Conservation (phyloP, 2,888 invertebrate species). For the Sturmia bella region DNA sequence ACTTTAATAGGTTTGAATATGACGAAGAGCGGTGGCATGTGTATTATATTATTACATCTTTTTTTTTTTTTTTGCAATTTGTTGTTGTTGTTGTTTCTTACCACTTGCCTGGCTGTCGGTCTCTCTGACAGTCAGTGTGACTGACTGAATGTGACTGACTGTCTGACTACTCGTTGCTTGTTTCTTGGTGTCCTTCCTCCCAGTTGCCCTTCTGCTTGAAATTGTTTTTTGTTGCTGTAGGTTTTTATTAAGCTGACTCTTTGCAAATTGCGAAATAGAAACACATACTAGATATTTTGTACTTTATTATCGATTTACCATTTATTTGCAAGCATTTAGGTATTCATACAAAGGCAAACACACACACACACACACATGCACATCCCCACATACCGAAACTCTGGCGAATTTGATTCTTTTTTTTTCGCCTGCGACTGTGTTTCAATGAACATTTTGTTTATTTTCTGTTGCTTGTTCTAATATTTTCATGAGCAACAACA, state of each 20-base stretch:
- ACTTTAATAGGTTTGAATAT: neutral
- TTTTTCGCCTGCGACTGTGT: neutral
- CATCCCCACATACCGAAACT: neutral
- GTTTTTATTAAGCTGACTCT: conserved; percentile 43
- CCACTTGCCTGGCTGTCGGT: neutral
- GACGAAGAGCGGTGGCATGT: conserved; percentile 5
- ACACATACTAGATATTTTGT: conserved; percentile 9
- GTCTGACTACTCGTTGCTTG: neutral
- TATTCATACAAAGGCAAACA: conserved; percentile 19
- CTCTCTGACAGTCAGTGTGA: neutral
- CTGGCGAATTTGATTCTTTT: neutral
- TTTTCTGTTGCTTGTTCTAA: neutral
- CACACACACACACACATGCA: neutral
- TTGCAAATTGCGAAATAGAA: conserved; percentile 53
- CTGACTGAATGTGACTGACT: neutral
- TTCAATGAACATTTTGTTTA: neutral
- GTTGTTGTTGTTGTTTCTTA: conserved; percentile 9
- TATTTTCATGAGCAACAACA: conserved; percentile 23
- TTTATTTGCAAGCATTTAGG: conserved; percentile 59
- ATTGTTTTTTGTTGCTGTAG: conserved; percentile 27
- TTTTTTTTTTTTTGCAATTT: neutral
- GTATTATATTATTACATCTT: conserved; percentile 26
- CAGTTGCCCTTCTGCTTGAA: conserved; percentile 18
- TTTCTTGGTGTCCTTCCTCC: neutral
- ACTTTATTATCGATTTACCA: conserved; percentile 63